These are phyloP conservation scores for Lutjanus campechanus DNA, from an alignment of 2,797 vertebrate genomes.

Conservation along the genomic window DNA sequence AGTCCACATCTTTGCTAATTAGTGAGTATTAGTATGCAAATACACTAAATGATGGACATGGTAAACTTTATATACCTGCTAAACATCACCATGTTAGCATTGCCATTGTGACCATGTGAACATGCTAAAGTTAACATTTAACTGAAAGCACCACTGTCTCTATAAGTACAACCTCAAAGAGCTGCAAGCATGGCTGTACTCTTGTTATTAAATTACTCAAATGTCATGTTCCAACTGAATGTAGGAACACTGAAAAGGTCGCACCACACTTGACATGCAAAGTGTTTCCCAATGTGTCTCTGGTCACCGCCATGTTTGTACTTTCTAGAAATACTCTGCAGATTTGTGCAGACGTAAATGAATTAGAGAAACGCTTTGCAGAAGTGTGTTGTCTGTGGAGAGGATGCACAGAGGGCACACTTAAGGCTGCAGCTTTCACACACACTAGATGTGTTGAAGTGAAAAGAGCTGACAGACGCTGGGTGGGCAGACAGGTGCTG, in stretches of 20 bases:
- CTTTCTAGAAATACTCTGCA: slow-evolving; percentile 14
- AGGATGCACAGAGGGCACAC: neutral
- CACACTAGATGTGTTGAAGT: slow-evolving; percentile 38
- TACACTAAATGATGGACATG: neutral
- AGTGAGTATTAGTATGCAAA: neutral
- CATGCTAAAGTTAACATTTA: neutral
- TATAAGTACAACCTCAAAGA: neutral
- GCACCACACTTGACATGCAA: slow-evolving; percentile 7
- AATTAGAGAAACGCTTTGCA: slow-evolving; percentile 29
- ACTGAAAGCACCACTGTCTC: neutral
- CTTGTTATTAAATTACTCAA: neutral
- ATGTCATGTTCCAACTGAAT: neutral
- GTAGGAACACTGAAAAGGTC: slow-evolving; percentile 19
- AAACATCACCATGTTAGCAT: neutral
- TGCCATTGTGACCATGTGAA: neutral
- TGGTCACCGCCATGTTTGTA: neutral
- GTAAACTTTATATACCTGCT: neutral
- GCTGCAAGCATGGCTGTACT: no score
- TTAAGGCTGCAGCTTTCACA: slow-evolving; percentile 1
- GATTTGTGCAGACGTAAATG: slow-evolving; percentile 22
- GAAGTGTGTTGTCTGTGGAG: slow-evolving; percentile 18
- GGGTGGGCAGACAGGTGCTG: slow-evolving; percentile 51
- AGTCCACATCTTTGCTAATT: no score
- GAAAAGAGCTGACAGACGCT: slow-evolving; percentile 22
- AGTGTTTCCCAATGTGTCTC: neutral